Evolutionary conservation across 1,140 invertebrate species (phyloP).

Genomic region (Aethina tumida): DNA sequence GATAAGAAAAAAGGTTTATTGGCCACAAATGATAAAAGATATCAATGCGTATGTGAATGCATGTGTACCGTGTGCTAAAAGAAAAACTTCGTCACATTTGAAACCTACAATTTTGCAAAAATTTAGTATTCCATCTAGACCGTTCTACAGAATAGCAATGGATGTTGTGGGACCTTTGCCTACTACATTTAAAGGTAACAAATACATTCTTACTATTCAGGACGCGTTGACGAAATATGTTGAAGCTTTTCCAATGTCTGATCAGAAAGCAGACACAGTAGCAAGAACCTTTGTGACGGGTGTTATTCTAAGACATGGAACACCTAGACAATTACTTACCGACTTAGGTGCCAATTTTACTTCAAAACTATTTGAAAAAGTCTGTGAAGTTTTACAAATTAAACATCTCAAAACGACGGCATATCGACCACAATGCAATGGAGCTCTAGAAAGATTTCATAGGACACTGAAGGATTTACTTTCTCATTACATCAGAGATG

Average conservation of each 20-base stretch:
- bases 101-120: conserved; percentile 13
- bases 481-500: conserved; percentile 14
- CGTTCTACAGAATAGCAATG: conserved; percentile 24
- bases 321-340: conserved; percentile 24
- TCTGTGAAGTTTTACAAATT: conserved; percentile 25
- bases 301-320: conserved; percentile 22
- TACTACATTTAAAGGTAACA: conserved; percentile 19
- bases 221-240: conserved; percentile 25
- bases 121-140: conserved; percentile 1
- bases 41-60: conserved; percentile 12
- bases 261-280: conserved; percentile 20
- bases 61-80: conserved; percentile 15
- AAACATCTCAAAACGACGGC: conserved; percentile 23
- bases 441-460: conserved; percentile 18
- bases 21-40: conserved; percentile 16
- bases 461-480: conserved; percentile 14
- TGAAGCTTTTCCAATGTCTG: conserved; percentile 17
- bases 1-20: conserved; percentile 10
- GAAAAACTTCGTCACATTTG: conserved; percentile 12
- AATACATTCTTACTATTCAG: conserved; percentile 32
- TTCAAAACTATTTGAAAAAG: conserved; percentile 21
- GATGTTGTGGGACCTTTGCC: conserved; percentile 35
- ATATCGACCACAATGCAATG: conserved; percentile 24
- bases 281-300: conserved; percentile 18
- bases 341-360: conserved; percentile 29